Evolutionary conservation across 2,888 invertebrate species (phyloP).

Genomic region (Microdon myrmicae): DNA sequence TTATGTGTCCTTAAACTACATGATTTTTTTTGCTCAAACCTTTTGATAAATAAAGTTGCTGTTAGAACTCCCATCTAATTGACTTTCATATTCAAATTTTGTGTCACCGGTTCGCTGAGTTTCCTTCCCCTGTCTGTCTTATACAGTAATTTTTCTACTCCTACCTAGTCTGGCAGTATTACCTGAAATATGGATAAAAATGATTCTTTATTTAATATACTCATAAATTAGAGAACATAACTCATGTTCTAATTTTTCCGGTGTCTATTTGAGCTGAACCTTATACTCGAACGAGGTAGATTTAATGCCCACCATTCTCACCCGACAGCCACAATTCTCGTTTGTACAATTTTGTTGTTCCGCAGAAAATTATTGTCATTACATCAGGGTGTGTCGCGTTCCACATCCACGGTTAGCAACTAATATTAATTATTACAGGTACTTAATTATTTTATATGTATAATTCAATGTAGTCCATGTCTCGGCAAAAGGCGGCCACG

Average conservation of each 20-base stretch:
- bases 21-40: too few species aligned
- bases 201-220: constrained; percentile 18
- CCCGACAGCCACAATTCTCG: background rate
- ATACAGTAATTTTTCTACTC: too few species aligned
- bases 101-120: too few species aligned
- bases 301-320: background rate
- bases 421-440: constrained; percentile 52
- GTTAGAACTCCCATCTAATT: too few species aligned
- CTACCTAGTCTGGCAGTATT: too few species aligned
- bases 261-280: too few species aligned
- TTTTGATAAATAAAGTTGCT: too few species aligned
- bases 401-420: constrained; percentile 15
- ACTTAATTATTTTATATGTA: constrained; percentile 51
- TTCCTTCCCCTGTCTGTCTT: too few species aligned
- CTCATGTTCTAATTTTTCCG: constrained; percentile 24
- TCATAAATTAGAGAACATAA: constrained; percentile 31
- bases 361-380: constrained; percentile 29
- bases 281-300: too few species aligned
- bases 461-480: constrained; percentile 44
- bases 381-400: constrained; percentile 23
- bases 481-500: constrained; percentile 39
- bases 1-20: too few species aligned
- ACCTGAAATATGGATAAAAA: too few species aligned
- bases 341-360: constrained; percentile 7
- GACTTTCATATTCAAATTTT: too few species aligned